phyloP scores from a whole-genome alignment of 1,140 invertebrate genomes.

The Anthonomus grandis region DNA sequence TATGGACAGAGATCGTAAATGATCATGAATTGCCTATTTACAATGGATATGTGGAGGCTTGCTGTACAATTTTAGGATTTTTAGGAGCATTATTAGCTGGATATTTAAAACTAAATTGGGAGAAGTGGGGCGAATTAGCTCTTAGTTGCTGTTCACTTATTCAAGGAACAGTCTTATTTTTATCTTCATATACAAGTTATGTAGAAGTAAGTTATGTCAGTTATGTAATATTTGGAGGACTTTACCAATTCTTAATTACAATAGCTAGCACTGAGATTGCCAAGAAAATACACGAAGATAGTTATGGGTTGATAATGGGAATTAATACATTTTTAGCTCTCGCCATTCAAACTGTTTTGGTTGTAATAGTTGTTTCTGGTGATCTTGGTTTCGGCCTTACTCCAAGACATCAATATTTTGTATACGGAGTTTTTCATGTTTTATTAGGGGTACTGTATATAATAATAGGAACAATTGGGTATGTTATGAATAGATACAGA shows the following conservation, averaged over 20 bases:
- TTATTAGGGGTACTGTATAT: constrained; percentile 52
- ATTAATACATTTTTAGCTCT: constrained; percentile 83
- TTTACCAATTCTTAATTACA: constrained; percentile 82
- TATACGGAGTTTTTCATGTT: constrained; percentile 61
- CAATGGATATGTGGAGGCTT: constrained; percentile 71
- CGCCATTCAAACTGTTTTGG: constrained; percentile 72
- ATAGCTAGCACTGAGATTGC: constrained; percentile 87
- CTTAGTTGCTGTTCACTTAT: constrained; percentile 53
- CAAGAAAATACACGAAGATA: constrained; percentile 70
- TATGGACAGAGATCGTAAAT: constrained; percentile 62
- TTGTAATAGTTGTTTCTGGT: constrained; percentile 60
- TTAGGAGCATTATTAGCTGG: constrained; percentile 53
- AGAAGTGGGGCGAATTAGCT: constrained; percentile 41
- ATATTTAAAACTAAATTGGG: constrained; percentile 42
- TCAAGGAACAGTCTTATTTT: constrained; percentile 63
- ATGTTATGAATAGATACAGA: too few species aligned
- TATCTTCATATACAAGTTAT: constrained; percentile 58
- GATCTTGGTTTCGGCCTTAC: constrained; percentile 45
- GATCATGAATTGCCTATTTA: constrained; percentile 33
- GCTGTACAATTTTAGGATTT: constrained; percentile 68
- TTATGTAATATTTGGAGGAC: constrained; percentile 72
- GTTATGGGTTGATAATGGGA: constrained; percentile 87
- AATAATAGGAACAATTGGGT: too few species aligned
- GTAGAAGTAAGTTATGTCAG: constrained; percentile 70
- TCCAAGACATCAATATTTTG: constrained; percentile 57